Evolutionary conservation across 53 echinoderm and acorn worm genomes (phyloP).

Genomic region (Stichopus horrens): DNA sequence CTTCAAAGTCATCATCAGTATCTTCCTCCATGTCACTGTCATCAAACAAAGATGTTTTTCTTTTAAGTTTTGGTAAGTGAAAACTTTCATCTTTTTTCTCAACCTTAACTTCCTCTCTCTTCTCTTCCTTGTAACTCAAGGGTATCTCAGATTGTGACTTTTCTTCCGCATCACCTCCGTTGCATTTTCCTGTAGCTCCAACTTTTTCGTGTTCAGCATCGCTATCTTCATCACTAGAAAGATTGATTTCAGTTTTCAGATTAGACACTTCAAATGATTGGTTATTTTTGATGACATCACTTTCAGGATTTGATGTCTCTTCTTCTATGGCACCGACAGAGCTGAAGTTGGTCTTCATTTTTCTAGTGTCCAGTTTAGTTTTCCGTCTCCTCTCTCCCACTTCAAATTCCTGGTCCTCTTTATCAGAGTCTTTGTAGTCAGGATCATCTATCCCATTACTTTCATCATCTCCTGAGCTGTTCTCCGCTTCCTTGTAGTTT

Average conservation of each 20-base stretch:
- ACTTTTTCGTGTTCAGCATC: not conserved
- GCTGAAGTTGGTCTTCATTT: not conserved
- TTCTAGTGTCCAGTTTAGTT: not conserved
- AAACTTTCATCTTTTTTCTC: not conserved
- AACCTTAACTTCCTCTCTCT: not conserved
- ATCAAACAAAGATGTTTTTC: slow-evolving; percentile 27
- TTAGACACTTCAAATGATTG: not conserved
- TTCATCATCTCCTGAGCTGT: not conserved
- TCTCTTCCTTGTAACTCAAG: not conserved
- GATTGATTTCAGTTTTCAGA: slow-evolving; percentile 23
- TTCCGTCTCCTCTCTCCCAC: not conserved
- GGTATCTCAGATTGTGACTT: not conserved
- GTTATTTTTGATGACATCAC: slow-evolving; percentile 25
- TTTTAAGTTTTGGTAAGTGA: not conserved
- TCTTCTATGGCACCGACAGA: not conserved
- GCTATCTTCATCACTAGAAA: slow-evolving; percentile 32
- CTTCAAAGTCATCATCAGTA: not conserved
- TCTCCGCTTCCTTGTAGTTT: not conserved
- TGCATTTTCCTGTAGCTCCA: not conserved
- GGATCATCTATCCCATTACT: not conserved
- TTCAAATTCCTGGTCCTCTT: not conserved
- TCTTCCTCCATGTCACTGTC: not conserved
- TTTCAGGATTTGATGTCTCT: not conserved
- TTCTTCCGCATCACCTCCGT: not conserved
- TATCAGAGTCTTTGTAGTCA: not conserved